Evolutionary conservation across 2,113 vertebrate species (phyloP).

Genomic region (Cyanoramphus novaezelandiae): DNA sequence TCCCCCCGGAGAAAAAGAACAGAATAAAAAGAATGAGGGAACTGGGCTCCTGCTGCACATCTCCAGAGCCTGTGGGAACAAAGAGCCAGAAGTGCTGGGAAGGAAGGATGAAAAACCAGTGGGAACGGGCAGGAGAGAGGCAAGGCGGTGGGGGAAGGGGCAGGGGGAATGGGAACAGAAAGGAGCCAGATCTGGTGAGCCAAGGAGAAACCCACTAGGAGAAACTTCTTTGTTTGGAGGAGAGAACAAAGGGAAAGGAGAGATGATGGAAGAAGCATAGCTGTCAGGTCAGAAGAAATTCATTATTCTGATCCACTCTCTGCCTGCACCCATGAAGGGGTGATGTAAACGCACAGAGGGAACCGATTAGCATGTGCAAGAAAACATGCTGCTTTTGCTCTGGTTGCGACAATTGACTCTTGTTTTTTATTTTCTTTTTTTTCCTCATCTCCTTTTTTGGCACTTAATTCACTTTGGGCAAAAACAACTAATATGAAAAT

Average conservation of each 20-base stretch:
- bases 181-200: neutral
- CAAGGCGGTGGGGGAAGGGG: neutral
- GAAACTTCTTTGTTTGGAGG: slow-evolving; percentile 1
- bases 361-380: neutral
- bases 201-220: neutral
- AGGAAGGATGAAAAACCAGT: slow-evolving; percentile 17
- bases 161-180: neutral
- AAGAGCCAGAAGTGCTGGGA: neutral
- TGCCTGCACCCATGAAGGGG: neutral
- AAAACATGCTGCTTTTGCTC: neutral
- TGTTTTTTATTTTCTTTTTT: neutral
- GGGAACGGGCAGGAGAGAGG: neutral
- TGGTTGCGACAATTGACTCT: neutral
- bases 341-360: neutral
- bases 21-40: neutral
- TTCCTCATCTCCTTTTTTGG: neutral
- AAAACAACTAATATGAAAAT: neutral
- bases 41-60: neutral
- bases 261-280: neutral
- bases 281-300: neutral
- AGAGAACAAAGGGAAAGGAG: slow-evolving; percentile 34
- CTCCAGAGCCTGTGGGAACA: neutral
- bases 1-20: neutral
- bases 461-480: neutral
- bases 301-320: neutral